Conservation (phyloP, 1,140 invertebrate genomes). For the Agraylea sexmaculata region DNA sequence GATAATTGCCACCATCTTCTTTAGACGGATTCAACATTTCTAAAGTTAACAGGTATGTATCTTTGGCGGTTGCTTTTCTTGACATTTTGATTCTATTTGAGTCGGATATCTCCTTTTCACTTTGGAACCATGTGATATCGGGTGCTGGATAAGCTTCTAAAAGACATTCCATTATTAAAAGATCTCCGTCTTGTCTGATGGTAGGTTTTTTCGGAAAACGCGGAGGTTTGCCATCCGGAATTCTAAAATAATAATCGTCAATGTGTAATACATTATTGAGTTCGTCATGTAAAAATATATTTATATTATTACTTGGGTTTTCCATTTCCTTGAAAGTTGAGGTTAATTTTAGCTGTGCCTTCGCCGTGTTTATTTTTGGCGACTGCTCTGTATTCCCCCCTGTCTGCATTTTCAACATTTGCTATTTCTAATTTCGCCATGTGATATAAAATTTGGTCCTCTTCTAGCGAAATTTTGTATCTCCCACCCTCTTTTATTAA, state of each 20-base stretch:
- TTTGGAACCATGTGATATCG: constrained; percentile 92
- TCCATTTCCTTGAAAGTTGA: constrained; percentile 85
- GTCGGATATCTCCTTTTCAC: constrained; percentile 67
- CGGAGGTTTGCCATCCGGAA: constrained; percentile 88
- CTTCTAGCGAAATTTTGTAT: constrained; percentile 65
- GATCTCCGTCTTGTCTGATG: constrained; percentile 87
- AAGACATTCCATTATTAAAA: constrained; percentile 91
- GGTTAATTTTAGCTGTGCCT: constrained; percentile 86
- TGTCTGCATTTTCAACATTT: constrained; percentile 72
- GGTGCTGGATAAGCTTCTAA: constrained; percentile 89
- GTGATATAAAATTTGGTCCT: constrained; percentile 82
- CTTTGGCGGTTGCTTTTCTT: constrained; percentile 72
- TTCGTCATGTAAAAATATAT: constrained; percentile 8
- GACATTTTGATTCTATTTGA: constrained; percentile 77
- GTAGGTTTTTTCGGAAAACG: constrained; percentile 95
- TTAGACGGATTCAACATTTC: constrained; percentile 89
- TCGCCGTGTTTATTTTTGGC: constrained; percentile 88
- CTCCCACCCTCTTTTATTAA: constrained; percentile 64
- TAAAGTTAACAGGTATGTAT: constrained; percentile 80
- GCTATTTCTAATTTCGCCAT: constrained; percentile 74
- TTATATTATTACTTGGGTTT: constrained; percentile 59
- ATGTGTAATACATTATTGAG: constrained; percentile 2
- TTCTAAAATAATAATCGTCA: constrained; percentile 45
- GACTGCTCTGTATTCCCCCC: constrained; percentile 85
- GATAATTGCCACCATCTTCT: constrained; percentile 94